phyloP scores from a whole-genome alignment of 1,140 invertebrate species.

The Drosophila tsacasi region DNA sequence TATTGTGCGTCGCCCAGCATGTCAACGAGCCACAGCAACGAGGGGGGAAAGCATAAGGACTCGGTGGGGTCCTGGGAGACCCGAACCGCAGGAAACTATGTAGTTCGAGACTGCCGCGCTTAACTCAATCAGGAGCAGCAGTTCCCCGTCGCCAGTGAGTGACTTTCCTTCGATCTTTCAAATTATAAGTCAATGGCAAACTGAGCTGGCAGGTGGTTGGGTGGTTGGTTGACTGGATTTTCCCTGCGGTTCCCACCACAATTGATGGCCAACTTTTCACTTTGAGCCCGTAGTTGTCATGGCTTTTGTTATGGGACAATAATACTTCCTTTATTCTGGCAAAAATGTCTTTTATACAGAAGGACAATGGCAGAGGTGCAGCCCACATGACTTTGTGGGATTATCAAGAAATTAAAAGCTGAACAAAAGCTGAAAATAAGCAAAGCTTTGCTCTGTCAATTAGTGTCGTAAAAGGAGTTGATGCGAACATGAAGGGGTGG shows the following conservation, averaged over 20 bases:
- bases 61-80: constrained; percentile 33
- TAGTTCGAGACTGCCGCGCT: constrained; percentile 58
- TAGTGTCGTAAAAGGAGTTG: constrained; percentile 1
- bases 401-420: constrained; percentile 18
- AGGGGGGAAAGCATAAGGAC: not conserved
- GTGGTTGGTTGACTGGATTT: constrained; percentile 13
- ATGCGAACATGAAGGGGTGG: not conserved
- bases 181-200: constrained; percentile 65
- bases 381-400: constrained; percentile 4
- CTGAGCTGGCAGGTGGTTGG: constrained; percentile 26
- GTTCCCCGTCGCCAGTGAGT: constrained; percentile 1
- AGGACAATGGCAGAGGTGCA: constrained; percentile 14
- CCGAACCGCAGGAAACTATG: constrained; percentile 45
- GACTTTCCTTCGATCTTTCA: constrained; percentile 16
- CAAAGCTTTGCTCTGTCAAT: constrained; percentile 1
- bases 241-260: constrained; percentile 42
- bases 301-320: constrained; percentile 39
- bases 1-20: constrained; percentile 56
- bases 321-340: constrained; percentile 55
- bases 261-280: constrained; percentile 73
- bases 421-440: constrained; percentile 5
- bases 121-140: constrained; percentile 60
- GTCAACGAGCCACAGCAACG: constrained; percentile 9
- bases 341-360: constrained; percentile 1
- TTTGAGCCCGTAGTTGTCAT: constrained; percentile 27